Evolutionary conservation across 2,888 invertebrate genomes (phyloP), one percentile per base, ranked within the genome.

Genomic region (Seira musarum): DNA sequence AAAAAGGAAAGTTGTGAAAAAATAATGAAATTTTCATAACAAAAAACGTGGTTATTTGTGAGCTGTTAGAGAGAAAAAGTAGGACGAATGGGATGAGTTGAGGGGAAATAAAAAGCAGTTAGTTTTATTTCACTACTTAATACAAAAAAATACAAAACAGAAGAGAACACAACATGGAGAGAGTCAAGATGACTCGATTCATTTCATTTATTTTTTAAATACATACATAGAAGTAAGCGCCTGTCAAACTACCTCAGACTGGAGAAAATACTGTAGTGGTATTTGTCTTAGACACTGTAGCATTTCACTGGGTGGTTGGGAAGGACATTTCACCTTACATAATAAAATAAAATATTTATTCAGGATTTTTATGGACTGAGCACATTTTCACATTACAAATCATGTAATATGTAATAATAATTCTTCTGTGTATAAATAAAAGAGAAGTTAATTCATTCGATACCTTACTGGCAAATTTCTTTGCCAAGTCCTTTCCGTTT

Each of bases 401-500:
- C n/a, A n/a, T n/a, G n/a, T n/a, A n/a, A n/a, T n/a, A n/a, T n/a
- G n/a, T n/a, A n/a, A n/a, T n/a, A n/a, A n/a, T n/a, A n/a, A n/a
- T n/a, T n/a, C n/a, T n/a, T n/a, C n/a, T n/a, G n/a, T n/a, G n/a
- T n/a, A n/a, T n/a, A n/a, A n/a, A n/a, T n/a, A n/a, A n/a, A n/a
- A n/a, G n/a, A n/a, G n/a, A n/a, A n/a, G n/a, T n/a, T n/a, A n/a
- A n/a, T n/a, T n/a, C n/a, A n/a, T n/a, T n/a, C n/a, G n/a, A n/a
- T n/a, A 40, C 40, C 13, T 40, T 40, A 5, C 40, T 5, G 46
- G 85, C 85, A 78, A 86, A 86, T 77, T 81, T 83, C 71, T 83
- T 85, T 67, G 85, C 86, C 70, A 86, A 81, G 92, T 83, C 90
- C 88, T 83, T 85, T n/a, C 86, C 86, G 73, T 85, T 85, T 72